These are phyloP conservation scores for Hydrocynus forskahlii DNA, from an alignment of 2,797 vertebrate species.

Conservation along the genomic window DNA sequence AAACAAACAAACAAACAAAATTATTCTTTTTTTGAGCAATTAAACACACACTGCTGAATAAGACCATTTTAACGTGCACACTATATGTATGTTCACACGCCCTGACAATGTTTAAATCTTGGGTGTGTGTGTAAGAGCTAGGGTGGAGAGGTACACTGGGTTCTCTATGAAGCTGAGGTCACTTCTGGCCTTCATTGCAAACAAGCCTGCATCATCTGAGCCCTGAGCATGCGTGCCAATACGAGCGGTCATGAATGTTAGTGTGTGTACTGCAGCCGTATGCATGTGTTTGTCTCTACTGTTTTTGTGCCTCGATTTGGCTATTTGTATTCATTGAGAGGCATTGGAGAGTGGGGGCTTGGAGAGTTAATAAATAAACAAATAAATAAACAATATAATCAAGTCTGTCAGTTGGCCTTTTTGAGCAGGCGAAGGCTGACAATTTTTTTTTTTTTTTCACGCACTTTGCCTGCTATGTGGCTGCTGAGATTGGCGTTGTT, in stretches of 20 bases:
- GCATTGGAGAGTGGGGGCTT: neutral
- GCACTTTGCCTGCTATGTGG: neutral
- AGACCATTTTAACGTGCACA: neutral
- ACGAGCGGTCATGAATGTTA: slow-evolving; percentile 32
- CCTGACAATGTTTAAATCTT: neutral
- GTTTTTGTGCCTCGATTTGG: slow-evolving; percentile 18
- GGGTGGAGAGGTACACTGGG: slow-evolving; percentile 46
- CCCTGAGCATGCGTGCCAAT: slow-evolving; percentile 19
- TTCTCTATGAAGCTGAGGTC: slow-evolving; percentile 53
- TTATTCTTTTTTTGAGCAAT: too few species aligned
- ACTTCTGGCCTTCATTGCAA: slow-evolving; percentile 44
- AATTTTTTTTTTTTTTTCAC: slow-evolving; percentile 4
- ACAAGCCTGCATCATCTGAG: slow-evolving; percentile 47
- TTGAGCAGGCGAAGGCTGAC: neutral
- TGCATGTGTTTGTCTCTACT: neutral
- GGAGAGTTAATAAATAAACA: slow-evolving; percentile 18
- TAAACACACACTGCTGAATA: too few species aligned
- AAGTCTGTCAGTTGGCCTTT: neutral
- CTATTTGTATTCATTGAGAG: neutral
- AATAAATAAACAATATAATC: slow-evolving; percentile 40
- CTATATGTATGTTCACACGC: neutral
- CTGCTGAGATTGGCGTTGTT: slow-evolving; percentile 14
- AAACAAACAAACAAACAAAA: neutral
- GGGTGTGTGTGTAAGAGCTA: slow-evolving; percentile 8
- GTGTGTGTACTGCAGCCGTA: slow-evolving; percentile 17